Evolutionary conservation across 2,113 vertebrate genomes (phyloP), one percentile per base, ranked within the genome.

Genomic region (Felis catus): DNA sequence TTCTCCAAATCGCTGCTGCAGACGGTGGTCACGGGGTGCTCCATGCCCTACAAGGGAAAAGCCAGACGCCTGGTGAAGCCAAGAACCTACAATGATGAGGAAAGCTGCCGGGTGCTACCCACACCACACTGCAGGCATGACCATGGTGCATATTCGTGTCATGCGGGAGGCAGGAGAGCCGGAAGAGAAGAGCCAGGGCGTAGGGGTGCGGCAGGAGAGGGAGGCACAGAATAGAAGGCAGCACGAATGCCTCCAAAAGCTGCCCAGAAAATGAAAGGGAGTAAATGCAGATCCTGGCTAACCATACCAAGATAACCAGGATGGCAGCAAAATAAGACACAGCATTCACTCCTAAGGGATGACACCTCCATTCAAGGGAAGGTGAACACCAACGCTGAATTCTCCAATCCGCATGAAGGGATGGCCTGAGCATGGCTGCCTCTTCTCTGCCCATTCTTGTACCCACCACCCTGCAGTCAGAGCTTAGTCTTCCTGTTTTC

Each of bases 1-100:
- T 99, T 99, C 97, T 99, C 99, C 97, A 99, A 93, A 7, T 99
- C 99, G 3, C 90, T 94, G 27, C 99, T 99, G 11, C 94, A 98
- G 58, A 99, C 68, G 0, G 99, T 99, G 10, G 99, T 99, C 74
- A 98, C 97, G 3, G 65, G 96, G 73, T 99, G 99, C 95, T 92
- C 89, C 81, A 95, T 61, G 81, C 98, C 98, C 99, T 99, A 96
- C 63, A 41, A 95, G 23, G 58, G 6, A 58, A 98, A 95, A 98
- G 80, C 18, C 14, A 98, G 68, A 93, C 8, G 66, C 15, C 25
- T 66, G 36, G 21, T 36, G 70, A 71, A 48, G 61, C 39, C 66
- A 53, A 89, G 65, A 93, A 14, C 53, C 45, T 21, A 10, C 6
- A 0, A 80, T 16, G 48, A 36, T 66, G 14, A 89, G 71, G 33